Evolutionary conservation across 2,888 invertebrate genomes (phyloP).

Genomic region (Nemurella pictetii): DNA sequence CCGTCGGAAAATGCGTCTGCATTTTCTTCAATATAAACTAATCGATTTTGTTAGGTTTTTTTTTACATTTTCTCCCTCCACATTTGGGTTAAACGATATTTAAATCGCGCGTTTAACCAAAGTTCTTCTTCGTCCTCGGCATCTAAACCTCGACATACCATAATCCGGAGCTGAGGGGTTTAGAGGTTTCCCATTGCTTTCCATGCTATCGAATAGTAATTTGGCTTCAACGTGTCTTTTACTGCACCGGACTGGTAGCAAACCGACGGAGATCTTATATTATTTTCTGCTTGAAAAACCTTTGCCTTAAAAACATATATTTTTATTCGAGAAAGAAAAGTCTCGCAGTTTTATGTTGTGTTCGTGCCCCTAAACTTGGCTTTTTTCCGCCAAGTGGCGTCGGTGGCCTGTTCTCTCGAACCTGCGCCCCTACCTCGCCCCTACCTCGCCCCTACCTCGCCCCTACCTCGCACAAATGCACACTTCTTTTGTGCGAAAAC

Average conservation of each 20-base stretch:
- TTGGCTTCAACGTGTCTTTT: constrained; percentile 23
- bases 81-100: constrained; percentile 21
- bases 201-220: constrained; percentile 28
- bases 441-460: too few species aligned
- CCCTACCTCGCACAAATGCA: not conserved
- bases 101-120: not conserved
- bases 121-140: constrained; percentile 1
- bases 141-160: not conserved
- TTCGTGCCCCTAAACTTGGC: not conserved
- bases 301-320: constrained; percentile 15
- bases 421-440: too few species aligned
- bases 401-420: not conserved
- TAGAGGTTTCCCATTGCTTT: not conserved
- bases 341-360: not conserved
- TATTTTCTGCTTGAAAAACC: constrained; percentile 28
- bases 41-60: constrained; percentile 1
- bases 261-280: constrained; percentile 13
- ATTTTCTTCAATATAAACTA: not conserved
- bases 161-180: constrained; percentile 13
- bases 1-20: not conserved
- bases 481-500: constrained; percentile 16
- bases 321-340: constrained; percentile 2
- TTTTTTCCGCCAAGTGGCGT: not conserved
- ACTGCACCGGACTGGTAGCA: constrained; percentile 5
- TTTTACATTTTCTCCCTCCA: not conserved